Evolutionary conservation across 2,888 invertebrate genomes (phyloP).

Genomic region (Macrosiphum euphorbiae): DNA sequence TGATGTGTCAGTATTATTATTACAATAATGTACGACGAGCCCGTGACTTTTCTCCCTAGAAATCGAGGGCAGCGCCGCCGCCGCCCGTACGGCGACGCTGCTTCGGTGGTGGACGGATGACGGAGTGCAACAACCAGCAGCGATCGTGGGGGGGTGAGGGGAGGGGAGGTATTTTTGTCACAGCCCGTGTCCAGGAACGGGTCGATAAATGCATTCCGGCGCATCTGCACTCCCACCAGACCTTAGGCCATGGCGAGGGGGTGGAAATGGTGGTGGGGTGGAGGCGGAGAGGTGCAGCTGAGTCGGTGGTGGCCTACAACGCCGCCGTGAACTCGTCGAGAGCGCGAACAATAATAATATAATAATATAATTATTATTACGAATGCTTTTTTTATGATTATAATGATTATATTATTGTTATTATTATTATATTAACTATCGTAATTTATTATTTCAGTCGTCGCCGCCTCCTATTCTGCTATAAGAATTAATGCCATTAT

Average conservation of each 20-base stretch:
- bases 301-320: not conserved
- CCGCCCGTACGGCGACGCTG: not conserved
- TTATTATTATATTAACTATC: no score
- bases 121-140: conserved; percentile 31
- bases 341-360: not conserved
- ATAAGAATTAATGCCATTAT: not conserved
- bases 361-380: not conserved
- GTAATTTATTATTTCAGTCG: not conserved
- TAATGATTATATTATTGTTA: no score
- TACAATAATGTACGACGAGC: not conserved
- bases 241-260: not conserved
- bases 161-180: not conserved
- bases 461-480: not conserved
- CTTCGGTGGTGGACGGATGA: not conserved
- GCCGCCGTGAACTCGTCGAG: not conserved
- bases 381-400: not conserved
- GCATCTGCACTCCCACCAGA: conserved; percentile 50
- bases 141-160: conserved; percentile 8
- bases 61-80: not conserved
- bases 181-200: conserved; percentile 50
- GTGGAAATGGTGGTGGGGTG: no score
- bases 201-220: conserved; percentile 64
- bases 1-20: no score
- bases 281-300: not conserved
- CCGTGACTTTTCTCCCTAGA: conserved; percentile 4